Base-by-base conservation (phyloP, 1,140 invertebrate genomes). In the Holotrichia oblita region DNA sequence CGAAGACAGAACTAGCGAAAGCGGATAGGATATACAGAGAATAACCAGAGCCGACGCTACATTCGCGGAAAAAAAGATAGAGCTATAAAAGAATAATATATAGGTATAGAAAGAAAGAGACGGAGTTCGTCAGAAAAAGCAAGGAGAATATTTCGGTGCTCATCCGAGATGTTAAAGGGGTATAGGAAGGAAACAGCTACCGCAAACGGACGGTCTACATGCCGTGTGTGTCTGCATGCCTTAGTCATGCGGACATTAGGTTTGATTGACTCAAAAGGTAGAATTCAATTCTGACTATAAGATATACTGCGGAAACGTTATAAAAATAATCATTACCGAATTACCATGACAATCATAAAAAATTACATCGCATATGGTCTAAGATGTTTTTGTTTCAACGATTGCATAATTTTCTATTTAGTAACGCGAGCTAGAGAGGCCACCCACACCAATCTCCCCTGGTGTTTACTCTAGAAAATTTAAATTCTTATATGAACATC, bases 111-210 rank as follows among this genome's bases (percentile, higher is more conserved):
- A 55, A 6, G 48, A 17, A 17, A 55, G 17, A 14, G 42, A 44
- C 8, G 42, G 8, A 14, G 14, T 44, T 9, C 42, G 2, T 9
- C 9, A 44, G 7, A 44, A 14, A 44, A 14, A 9, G 42, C 8
- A 14, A 7, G 48, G 14, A 17, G 48, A 6, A 55, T 17, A 17
- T 55, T 55, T 55, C 14, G 48, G 17, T 34, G 27, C 27, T 48
- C 44, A 14, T 48, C n/a, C 44, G 44, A 6, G 17, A 55, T 17
- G 48, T 17, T 14, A 55, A 55, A 55, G 48, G 27, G 48, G 48
- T 55, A 55, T 14, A 14, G 48, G 48, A 55, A 55, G 48, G 48
- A 55, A 55, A 55, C 17, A n/a, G 48, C 48, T 55, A 55, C 48
- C 48, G 14, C 48, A 55, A 55, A 55, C 48, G n/a, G 48, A 55